phyloP scores from a whole-genome alignment of 2,113 vertebrate species.

The Panurus biarmicus region DNA sequence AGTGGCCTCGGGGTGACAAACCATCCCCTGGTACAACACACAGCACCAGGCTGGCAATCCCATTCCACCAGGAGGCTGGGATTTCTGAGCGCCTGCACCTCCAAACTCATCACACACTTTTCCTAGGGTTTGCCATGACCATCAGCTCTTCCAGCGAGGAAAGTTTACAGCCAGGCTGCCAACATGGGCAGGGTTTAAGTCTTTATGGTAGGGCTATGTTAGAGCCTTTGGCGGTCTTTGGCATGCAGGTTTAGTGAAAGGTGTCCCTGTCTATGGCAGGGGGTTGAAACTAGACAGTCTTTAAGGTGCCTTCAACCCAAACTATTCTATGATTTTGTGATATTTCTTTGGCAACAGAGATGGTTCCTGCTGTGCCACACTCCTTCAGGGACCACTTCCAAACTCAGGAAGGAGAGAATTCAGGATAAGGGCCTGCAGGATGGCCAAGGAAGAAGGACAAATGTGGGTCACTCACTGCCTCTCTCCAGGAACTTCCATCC shows the following conservation, averaged over 20 bases:
- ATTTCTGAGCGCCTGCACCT: background rate
- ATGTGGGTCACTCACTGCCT: fast-evolving
- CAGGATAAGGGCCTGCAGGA: background rate
- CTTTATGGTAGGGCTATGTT: background rate
- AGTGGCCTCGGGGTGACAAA: background rate
- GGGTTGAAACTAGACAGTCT: background rate
- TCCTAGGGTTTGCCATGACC: background rate
- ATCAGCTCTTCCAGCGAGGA: background rate
- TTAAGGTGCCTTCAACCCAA: background rate
- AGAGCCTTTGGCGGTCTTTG: background rate
- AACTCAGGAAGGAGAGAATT: background rate
- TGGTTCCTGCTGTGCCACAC: background rate
- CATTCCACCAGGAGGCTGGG: background rate
- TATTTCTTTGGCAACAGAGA: background rate
- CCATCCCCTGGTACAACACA: background rate
- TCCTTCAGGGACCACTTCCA: background rate
- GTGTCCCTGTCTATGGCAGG: background rate
- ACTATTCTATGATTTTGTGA: background rate
- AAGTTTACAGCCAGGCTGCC: background rate
- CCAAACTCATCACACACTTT: background rate
- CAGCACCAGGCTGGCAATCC: background rate
- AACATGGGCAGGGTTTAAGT: background rate
- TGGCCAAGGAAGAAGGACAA: background rate
- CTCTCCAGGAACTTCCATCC: background rate
- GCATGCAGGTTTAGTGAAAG: too few species aligned